Conservation (phyloP, 1,140 invertebrate genomes). For the Lutraria rhynchaena region DNA sequence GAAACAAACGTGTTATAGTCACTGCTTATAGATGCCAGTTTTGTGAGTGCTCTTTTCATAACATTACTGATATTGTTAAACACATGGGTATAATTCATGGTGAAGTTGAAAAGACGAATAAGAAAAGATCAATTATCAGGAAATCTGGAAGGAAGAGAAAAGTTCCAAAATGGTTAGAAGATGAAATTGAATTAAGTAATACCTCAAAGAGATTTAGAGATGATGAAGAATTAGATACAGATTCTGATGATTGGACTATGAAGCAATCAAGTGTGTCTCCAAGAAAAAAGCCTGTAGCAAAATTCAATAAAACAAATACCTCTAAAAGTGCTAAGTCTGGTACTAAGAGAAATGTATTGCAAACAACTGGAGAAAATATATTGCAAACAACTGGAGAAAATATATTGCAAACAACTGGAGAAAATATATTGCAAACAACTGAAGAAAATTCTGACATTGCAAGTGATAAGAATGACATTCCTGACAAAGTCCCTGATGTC, state of each 20-base stretch:
- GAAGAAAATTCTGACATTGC: too few relatives aligned
- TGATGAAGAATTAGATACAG: too few relatives aligned
- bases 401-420: too few relatives aligned
- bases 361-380: too few relatives aligned
- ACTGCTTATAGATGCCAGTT: constrained; percentile 27
- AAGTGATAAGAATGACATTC: too few relatives aligned
- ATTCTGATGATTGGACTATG: too few relatives aligned
- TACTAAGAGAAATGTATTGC: too few relatives aligned
- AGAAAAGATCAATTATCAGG: neutral
- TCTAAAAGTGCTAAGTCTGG: neutral
- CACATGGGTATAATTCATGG: constrained; percentile 28
- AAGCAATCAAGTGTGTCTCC: too few relatives aligned
- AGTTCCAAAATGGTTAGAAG: constrained; percentile 51
- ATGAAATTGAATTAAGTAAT: constrained; percentile 8
- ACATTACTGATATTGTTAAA: constrained; percentile 31
- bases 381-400: too few relatives aligned
- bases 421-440: too few relatives aligned
- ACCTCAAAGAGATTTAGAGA: neutral
- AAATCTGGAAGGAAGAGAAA: constrained; percentile 46
- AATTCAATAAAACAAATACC: neutral
- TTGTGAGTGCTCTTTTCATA: constrained; percentile 31
- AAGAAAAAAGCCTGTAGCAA: too few relatives aligned
- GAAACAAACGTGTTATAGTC: neutral
- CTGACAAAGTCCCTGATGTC: too few relatives aligned
- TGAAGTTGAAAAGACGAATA: neutral